Percentiles rank a stretch among this genome's conserved stretches.
phyloP scores from a whole-genome alignment of 2,113 vertebrate genomes.

The Leptodactylus fuscus region DNA sequence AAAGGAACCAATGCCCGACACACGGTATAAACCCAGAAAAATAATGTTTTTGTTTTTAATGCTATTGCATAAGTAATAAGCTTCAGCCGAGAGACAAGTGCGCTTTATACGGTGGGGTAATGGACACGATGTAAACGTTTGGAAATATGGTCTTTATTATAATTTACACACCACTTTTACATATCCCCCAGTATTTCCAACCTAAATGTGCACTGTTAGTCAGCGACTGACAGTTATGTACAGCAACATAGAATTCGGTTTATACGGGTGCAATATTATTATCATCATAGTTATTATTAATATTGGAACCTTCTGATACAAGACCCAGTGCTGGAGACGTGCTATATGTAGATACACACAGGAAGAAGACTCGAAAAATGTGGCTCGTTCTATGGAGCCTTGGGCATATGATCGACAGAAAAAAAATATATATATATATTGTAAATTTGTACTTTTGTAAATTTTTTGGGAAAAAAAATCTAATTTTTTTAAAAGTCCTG shows the following conservation, averaged over 20 bases:
- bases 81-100: not conserved
- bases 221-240: slow-evolving; percentile 40
- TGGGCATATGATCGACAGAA: too few species aligned
- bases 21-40: not conserved
- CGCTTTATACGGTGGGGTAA: not conserved
- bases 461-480: too few species aligned
- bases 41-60: too few species aligned
- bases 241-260: slow-evolving; percentile 25
- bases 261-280: not conserved
- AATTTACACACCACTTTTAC: slow-evolving; percentile 51
- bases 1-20: not conserved
- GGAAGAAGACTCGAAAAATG: not conserved
- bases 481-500: too few species aligned
- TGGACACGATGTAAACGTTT: slow-evolving; percentile 41
- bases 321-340: slow-evolving; percentile 34
- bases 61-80: not conserved
- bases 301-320: slow-evolving; percentile 20
- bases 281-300: not conserved
- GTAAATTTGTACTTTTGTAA: too few species aligned
- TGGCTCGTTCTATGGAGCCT: not conserved
- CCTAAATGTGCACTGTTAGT: slow-evolving; percentile 42
- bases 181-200: slow-evolving; percentile 42
- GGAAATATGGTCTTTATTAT: slow-evolving; percentile 52
- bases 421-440: too few species aligned
- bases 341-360: slow-evolving; percentile 6